These are phyloP conservation scores for Sphaeramia orbicularis DNA, from an alignment of 2,797 vertebrate species.

Conservation along the genomic window DNA sequence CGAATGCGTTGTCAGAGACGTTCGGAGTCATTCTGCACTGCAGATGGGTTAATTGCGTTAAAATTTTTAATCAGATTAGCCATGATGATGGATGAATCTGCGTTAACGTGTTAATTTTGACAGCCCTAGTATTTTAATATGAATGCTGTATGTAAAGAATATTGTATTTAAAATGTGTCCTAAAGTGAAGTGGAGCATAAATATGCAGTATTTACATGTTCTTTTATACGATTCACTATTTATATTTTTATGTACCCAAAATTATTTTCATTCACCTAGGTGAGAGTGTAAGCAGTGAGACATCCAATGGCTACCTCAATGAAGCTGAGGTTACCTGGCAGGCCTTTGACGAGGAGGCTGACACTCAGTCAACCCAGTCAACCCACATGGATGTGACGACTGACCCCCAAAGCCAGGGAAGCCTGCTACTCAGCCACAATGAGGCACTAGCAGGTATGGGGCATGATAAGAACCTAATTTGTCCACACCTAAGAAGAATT, in stretches of 20 bases:
- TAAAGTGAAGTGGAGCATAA: conserved; percentile 4
- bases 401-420: conserved; percentile 87
- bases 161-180: background rate
- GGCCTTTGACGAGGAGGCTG: conserved; percentile 89
- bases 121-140: background rate
- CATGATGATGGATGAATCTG: no score
- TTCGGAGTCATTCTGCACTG: no score
- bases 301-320: conserved; percentile 86
- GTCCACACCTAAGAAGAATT: background rate
- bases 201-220: no score
- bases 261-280: conserved; percentile 74
- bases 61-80: no score
- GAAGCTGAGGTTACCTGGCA: conserved; percentile 89
- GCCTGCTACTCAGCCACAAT: conserved; percentile 91
- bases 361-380: conserved; percentile 86
- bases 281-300: conserved; percentile 93
- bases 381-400: conserved; percentile 82
- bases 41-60: no score
- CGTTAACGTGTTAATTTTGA: no score
- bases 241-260: background rate
- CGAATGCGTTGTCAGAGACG: no score
- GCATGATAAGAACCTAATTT: background rate
- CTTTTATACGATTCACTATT: background rate
- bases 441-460: conserved; percentile 92
- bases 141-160: background rate